Base-by-base conservation (phyloP, 1,140 invertebrate genomes). In the Scylla paramamosain region DNA sequence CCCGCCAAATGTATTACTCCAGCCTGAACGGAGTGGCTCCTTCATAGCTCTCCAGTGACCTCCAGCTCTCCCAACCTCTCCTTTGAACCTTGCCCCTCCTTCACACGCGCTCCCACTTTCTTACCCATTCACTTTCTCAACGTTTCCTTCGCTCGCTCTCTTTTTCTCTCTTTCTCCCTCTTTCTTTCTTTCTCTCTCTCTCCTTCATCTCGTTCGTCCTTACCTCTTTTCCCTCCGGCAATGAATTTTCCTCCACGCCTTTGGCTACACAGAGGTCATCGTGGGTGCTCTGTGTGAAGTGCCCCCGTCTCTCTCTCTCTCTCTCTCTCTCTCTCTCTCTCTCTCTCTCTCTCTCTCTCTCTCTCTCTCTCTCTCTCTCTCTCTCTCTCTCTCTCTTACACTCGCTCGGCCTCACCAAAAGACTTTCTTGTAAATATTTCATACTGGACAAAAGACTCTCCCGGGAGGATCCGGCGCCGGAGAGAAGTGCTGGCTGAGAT, bases 271-370 rank as follows among this genome's bases (percentile, higher is more conserved):
- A 82, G 28, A 82, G 77, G 77, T 82, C 20, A 82, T 82, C 52
- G 20, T 46, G 52, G 39, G 29, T 89, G 6, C 31, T 46, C 87
- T 89, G 87, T 89, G n/a, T 46, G 87, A 46, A 46, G 3, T 89
- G 86, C n/a, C 8, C 31, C 31, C 31, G 0, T 32, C 86, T 88
- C 86, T 88, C 86, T 88, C 29, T 87, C 86, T n/a, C n/a, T n/a
- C n/a, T n/a, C n/a, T n/a, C n/a, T 87, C 86, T 87, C 86, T 87
- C 86, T 87, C 86, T 87, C 86, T 87, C 86, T 87, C 86, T 87
- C 86, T 87, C 86, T 87, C 86, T 87, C 86, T 87, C 86, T 87
- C 86, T 87, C 86, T 87, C 86, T 87, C 86, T 87, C 86, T 87
- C 86, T 87, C 84, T 87, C 84, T 87, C 84, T 87, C 84, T 87